A percentile compares a stretch with the other conserved stretches of the same genome.
Evolutionary conservation across 1,140 invertebrate species (phyloP).

Genomic region (Leptoteleia sp.): DNA sequence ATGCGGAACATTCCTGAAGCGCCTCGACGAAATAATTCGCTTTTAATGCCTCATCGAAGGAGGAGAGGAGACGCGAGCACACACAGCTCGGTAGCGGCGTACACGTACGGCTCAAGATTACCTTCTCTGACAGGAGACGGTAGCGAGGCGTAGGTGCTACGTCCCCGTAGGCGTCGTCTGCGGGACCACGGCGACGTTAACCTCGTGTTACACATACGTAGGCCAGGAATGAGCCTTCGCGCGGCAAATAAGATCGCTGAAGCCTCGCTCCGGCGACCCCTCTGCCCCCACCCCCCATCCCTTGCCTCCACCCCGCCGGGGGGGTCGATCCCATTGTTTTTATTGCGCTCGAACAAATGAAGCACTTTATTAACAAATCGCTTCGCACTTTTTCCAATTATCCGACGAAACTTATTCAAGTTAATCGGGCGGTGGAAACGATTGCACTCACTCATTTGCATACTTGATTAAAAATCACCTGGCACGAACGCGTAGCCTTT

Average conservation of each 20-base stretch:
- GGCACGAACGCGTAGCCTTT: slow-evolving; percentile 19
- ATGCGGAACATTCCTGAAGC: slow-evolving; percentile 61
- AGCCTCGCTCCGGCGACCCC: slow-evolving; percentile 19
- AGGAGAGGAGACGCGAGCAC: slow-evolving; percentile 30
- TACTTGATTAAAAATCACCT: slow-evolving; percentile 1
- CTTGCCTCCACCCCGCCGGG: too few species aligned
- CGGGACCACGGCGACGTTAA: slow-evolving; percentile 63
- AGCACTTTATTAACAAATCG: slow-evolving; percentile 41
- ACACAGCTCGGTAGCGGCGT: slow-evolving; percentile 54
- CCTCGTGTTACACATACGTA: slow-evolving; percentile 60
- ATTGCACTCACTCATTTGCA: slow-evolving; percentile 17
- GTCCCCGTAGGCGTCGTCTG: slow-evolving; percentile 73
- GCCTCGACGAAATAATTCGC: slow-evolving; percentile 64
- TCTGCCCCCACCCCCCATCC: too few species aligned
- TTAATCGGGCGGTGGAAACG: slow-evolving; percentile 7
- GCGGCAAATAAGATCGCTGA: slow-evolving; percentile 23
- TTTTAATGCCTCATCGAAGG: slow-evolving; percentile 62
- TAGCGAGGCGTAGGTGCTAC: slow-evolving; percentile 76
- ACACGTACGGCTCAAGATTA: slow-evolving; percentile 71
- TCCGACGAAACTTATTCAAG: slow-evolving; percentile 15
- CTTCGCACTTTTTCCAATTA: slow-evolving; percentile 5
- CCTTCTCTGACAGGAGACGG: slow-evolving; percentile 74
- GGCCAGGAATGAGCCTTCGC: neutral
- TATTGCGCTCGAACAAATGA: slow-evolving; percentile 23
- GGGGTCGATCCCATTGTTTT: slow-evolving; percentile 51